Evolutionary conservation across 2,113 vertebrate genomes (phyloP).

Genomic region (Numenius arquata): DNA sequence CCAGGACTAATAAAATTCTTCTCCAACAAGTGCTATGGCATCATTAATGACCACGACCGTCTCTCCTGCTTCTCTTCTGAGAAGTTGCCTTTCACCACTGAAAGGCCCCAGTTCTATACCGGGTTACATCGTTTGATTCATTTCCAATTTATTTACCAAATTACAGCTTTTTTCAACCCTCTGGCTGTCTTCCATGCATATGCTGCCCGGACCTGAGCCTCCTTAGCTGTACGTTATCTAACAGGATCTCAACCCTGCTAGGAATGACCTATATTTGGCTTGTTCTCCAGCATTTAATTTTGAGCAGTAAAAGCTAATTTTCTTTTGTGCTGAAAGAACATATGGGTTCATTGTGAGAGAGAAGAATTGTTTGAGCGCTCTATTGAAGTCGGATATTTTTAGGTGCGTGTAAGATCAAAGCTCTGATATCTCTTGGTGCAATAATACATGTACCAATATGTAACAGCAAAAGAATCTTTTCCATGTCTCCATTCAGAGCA

Average conservation of each 20-base stretch:
- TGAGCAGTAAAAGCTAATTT: conserved; percentile 52
- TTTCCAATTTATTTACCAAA: conserved; percentile 10
- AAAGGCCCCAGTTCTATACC: not conserved
- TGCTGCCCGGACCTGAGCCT: not conserved
- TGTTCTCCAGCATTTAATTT: conserved; percentile 44
- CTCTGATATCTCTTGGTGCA: conserved; percentile 67
- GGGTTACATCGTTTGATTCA: not conserved
- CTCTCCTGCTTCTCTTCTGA: not conserved
- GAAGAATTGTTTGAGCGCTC: conserved; percentile 54
- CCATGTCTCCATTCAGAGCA: conserved; percentile 50
- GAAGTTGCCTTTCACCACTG: not conserved
- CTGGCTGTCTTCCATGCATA: not conserved
- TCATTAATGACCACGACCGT: not conserved
- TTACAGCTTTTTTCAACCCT: not conserved
- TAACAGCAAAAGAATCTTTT: conserved; percentile 47
- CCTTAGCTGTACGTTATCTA: conserved; percentile 34
- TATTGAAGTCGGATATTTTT: conserved; percentile 62
- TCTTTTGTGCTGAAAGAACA: conserved; percentile 51
- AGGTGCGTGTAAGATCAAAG: conserved; percentile 51
- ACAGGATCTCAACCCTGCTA: not conserved
- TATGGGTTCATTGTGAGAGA: conserved; percentile 45
- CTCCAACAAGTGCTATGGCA: not conserved
- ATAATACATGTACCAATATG: conserved; percentile 54
- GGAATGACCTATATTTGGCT: conserved; percentile 53
- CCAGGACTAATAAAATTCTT: not conserved